Conservation (phyloP, 2,888 invertebrate species). For the Pegoplata infirma region DNA sequence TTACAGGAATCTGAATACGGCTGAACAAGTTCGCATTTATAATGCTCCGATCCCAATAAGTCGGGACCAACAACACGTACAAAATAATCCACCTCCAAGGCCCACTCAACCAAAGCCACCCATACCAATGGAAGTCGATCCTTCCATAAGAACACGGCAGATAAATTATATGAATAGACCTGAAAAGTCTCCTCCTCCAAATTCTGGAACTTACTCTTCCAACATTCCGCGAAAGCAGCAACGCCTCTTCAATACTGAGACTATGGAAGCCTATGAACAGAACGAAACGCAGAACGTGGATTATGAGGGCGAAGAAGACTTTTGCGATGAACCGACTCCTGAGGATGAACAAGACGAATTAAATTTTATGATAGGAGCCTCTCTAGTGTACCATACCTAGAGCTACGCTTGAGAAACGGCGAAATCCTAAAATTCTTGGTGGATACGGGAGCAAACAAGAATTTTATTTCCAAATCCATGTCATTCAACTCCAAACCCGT, state of each 20-base stretch:
- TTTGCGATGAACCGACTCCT: too few species aligned
- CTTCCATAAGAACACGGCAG: neutral
- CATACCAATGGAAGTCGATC: slow-evolving; percentile 15
- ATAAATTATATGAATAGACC: slow-evolving; percentile 28
- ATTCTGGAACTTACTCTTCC: neutral
- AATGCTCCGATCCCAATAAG: neutral
- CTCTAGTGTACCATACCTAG: slow-evolving; percentile 52
- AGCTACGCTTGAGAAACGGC: too few species aligned
- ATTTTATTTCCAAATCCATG: neutral
- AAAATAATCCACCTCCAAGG: neutral
- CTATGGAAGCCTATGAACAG: too few species aligned
- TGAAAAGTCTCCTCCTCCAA: neutral
- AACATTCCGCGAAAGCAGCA: neutral
- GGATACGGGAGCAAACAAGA: slow-evolving; percentile 25
- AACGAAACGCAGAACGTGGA: too few species aligned
- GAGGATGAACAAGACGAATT: slow-evolving; percentile 3
- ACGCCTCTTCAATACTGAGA: neutral
- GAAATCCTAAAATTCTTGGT: slow-evolving; percentile 42
- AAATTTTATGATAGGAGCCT: slow-evolving; percentile 59
- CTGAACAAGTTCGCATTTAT: neutral
- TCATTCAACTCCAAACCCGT: slow-evolving; percentile 13
- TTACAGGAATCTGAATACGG: too few species aligned
- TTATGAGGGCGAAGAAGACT: too few species aligned
- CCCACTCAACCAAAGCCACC: slow-evolving; percentile 4
- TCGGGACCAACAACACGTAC: neutral